Conservation (phyloP, 2,113 vertebrate species). For the Melanotaenia duboulayi region DNA sequence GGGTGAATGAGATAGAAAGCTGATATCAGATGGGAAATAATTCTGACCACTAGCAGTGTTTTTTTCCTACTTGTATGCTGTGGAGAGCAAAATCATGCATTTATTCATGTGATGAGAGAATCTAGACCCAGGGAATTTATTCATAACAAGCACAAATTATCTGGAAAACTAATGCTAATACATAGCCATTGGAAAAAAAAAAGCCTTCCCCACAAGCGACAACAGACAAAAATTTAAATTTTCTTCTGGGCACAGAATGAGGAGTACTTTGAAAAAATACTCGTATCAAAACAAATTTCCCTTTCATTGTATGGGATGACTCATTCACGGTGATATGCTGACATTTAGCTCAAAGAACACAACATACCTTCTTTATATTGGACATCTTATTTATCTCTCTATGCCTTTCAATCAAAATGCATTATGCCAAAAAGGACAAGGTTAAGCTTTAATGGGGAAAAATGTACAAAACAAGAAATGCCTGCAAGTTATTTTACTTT, state of each 20-base stretch:
- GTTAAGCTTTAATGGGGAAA: constrained; percentile 12
- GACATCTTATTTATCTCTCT: constrained; percentile 15
- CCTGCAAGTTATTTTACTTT: background rate
- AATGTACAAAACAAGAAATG: background rate
- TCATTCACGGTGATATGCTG: constrained; percentile 4
- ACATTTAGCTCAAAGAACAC: constrained; percentile 21
- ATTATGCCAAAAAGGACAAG: background rate
- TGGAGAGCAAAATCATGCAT: constrained; percentile 29
- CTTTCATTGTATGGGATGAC: constrained; percentile 10
- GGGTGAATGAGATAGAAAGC: constrained; percentile 7
- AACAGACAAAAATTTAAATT: constrained; percentile 23
- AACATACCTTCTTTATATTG: constrained; percentile 19
- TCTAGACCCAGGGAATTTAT: constrained; percentile 20
- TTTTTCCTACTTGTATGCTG: background rate
- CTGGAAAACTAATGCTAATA: constrained; percentile 41
- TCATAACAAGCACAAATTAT: constrained; percentile 39
- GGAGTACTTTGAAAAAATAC: background rate
- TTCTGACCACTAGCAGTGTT: constrained; percentile 11
- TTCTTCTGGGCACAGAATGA: constrained; percentile 12
- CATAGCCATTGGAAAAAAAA: constrained; percentile 13
- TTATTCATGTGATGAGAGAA: constrained; percentile 50
- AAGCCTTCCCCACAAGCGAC: constrained; percentile 18
- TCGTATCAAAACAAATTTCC: background rate
- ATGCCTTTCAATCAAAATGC: constrained; percentile 21
- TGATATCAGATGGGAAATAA: background rate